A percentile compares a stretch with the other conserved stretches of the same genome.
phyloP scores from a whole-genome alignment of 2,113 vertebrate genomes.

The Thunnus thynnus region DNA sequence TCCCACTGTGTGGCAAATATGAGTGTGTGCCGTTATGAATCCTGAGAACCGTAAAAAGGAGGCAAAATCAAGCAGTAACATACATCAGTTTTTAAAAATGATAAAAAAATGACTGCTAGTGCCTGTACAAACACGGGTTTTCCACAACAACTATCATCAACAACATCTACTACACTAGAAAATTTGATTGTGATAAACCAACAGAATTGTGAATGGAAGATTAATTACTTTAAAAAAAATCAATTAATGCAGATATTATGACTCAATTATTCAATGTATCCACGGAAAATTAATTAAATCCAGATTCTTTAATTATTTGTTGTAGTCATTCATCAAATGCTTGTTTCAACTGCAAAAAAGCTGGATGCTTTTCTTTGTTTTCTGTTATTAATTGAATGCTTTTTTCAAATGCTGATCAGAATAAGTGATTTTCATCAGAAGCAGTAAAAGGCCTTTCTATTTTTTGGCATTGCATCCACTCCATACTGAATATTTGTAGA shows the following conservation, averaged over 20 bases:
- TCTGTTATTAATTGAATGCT: not conserved
- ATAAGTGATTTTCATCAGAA: not conserved
- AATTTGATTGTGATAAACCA: constrained; percentile 13
- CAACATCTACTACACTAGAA: too few species aligned
- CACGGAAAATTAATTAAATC: constrained; percentile 62
- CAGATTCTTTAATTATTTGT: constrained; percentile 53
- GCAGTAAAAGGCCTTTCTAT: not conserved
- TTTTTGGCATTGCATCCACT: not conserved
- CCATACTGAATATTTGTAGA: not conserved
- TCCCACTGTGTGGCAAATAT: constrained; percentile 69
- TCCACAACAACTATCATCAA: not conserved
- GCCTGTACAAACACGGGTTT: constrained; percentile 5
- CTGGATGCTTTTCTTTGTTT: constrained; percentile 5
- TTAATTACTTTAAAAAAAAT: constrained; percentile 57
- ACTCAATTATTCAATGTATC: constrained; percentile 50
- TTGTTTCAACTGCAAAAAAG: constrained; percentile 14
- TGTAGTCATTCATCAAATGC: constrained; percentile 48
- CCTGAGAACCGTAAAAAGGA: constrained; percentile 27
- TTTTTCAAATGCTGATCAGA: not conserved
- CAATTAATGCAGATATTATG: constrained; percentile 64
- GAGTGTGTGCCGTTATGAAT: constrained; percentile 69
- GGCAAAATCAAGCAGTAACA: constrained; percentile 23
- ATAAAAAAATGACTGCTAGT: not conserved
- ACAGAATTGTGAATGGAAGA: constrained; percentile 41
- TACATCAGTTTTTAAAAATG: not conserved